Evolutionary conservation across 1,140 invertebrate genomes (phyloP).

Genomic region (Bombus haemorrhoidalis): DNA sequence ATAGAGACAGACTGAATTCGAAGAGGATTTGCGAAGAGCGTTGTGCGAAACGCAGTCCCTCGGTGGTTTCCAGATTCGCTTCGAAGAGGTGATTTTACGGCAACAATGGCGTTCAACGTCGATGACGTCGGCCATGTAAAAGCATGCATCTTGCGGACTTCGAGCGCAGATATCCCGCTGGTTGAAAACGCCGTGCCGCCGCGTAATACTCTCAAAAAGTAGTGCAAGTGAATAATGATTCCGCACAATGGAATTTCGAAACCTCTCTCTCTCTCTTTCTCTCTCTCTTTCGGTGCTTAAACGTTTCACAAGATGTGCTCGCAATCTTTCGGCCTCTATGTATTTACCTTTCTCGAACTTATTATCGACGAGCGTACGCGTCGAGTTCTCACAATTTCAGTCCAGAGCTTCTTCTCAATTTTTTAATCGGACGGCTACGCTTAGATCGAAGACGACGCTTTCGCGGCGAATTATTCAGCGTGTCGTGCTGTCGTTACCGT

Average conservation of each 20-base stretch:
- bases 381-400: neutral
- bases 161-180: neutral
- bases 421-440: neutral
- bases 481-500: neutral
- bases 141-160: constrained; percentile 7
- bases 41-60: neutral
- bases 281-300: neutral
- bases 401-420: neutral
- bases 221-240: constrained; percentile 72
- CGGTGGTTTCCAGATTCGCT: too few relatives aligned
- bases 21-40: neutral
- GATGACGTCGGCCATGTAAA: constrained; percentile 15
- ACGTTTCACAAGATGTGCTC: neutral
- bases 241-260: constrained; percentile 62
- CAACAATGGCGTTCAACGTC: neutral
- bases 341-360: constrained; percentile 39
- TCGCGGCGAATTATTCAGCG: constrained; percentile 18
- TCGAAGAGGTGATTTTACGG: neutral
- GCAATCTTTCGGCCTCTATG: neutral
- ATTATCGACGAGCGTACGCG: constrained; percentile 17
- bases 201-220: constrained; percentile 69
- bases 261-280: neutral
- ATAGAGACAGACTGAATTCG: neutral
- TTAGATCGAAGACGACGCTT: too few relatives aligned
- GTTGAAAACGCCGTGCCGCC: constrained; percentile 17